A percentile compares a stretch with the other conserved stretches of the same genome.
These are phyloP conservation scores for Phyllotreta cruciferae DNA, from an alignment of 2,888 invertebrate genomes.

Conservation along the genomic window DNA sequence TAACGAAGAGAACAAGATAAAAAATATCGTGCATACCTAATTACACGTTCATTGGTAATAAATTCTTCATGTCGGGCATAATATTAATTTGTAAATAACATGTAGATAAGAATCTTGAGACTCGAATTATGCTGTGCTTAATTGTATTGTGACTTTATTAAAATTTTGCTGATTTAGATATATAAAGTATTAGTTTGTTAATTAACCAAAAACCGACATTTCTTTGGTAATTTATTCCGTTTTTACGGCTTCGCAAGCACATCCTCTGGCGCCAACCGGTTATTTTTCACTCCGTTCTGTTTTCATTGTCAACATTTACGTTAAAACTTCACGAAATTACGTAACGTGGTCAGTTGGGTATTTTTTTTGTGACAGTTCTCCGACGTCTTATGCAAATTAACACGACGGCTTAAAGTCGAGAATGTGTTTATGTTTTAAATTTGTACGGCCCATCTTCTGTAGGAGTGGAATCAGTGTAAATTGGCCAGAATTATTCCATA, in stretches of 20 bases:
- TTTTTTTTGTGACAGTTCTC: slow-evolving; percentile 11
- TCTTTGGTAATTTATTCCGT: not conserved
- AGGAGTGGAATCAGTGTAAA: slow-evolving; percentile 14
- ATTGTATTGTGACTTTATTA: too few species aligned
- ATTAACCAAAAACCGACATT: not conserved
- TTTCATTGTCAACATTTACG: slow-evolving; percentile 10
- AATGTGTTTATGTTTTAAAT: slow-evolving; percentile 8
- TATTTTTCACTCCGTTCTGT: slow-evolving; percentile 5
- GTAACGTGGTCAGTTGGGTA: slow-evolving; percentile 13
- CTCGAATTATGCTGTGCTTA: too few species aligned
- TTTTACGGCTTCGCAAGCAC: slow-evolving; percentile 1
- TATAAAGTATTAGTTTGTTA: not conserved
- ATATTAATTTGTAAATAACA: too few species aligned
- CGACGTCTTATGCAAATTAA: slow-evolving; percentile 15
- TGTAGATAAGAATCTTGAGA: too few species aligned
- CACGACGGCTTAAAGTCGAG: slow-evolving; percentile 7
- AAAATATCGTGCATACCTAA: too few species aligned
- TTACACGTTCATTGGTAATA: too few species aligned
- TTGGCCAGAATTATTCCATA: slow-evolving; percentile 11
- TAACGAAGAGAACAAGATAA: too few species aligned
- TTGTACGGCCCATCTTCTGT: slow-evolving; percentile 5
- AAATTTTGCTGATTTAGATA: too few species aligned
- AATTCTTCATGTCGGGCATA: too few species aligned
- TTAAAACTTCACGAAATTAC: slow-evolving; percentile 6
- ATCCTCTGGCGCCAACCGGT: slow-evolving; percentile 7